phyloP scores from a whole-genome alignment of 2,113 vertebrate species.

The Phylloscopus whistleri region DNA sequence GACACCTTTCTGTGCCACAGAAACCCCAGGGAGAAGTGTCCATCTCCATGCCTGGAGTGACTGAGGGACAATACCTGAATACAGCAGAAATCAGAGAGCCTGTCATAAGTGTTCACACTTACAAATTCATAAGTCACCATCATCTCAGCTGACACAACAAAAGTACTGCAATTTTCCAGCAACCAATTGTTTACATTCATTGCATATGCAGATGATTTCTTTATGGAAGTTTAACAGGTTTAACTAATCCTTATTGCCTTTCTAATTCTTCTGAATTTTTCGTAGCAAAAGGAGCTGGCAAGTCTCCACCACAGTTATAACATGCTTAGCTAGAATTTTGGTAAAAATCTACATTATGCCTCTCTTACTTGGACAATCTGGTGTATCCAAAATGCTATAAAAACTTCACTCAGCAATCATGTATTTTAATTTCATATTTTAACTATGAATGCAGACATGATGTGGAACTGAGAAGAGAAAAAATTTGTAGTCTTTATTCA shows the following conservation, averaged over 20 bases:
- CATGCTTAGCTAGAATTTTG: background rate
- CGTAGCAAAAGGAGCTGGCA: background rate
- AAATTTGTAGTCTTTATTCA: background rate
- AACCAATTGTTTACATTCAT: background rate
- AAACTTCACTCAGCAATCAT: background rate
- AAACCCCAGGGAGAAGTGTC: background rate
- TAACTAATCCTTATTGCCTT: constrained; percentile 10
- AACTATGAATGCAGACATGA: background rate
- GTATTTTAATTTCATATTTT: constrained; percentile 33
- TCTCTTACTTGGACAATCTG: background rate
- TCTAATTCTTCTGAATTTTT: background rate
- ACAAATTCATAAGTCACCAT: background rate
- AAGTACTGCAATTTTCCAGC: background rate
- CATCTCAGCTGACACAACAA: background rate
- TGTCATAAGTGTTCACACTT: background rate
- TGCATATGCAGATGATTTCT: background rate
- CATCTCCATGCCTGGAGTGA: background rate
- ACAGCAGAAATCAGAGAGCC: background rate
- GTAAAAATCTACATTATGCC: background rate
- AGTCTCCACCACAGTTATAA: background rate
- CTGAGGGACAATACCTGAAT: background rate
- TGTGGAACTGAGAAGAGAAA: background rate
- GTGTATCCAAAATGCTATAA: background rate
- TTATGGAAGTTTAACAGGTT: constrained; percentile 10
- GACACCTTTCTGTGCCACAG: background rate